Conservation (phyloP, 1,140 invertebrate genomes). For the Cydia strobilella region DNA sequence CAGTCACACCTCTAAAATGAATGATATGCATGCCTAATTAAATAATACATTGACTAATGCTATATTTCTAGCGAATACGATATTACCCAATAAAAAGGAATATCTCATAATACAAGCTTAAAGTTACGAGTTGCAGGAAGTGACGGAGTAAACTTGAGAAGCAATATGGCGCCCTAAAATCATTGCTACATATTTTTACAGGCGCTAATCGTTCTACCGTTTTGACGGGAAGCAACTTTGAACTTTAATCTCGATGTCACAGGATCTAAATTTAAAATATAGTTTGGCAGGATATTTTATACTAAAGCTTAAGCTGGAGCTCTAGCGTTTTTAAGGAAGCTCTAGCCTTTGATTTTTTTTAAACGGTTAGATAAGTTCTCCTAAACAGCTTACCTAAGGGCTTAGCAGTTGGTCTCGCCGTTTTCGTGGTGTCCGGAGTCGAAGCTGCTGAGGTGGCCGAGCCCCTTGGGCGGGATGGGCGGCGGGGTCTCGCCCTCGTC, state of each 20-base stretch:
- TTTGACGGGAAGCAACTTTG: slow-evolving; percentile 2
- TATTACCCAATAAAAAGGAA: slow-evolving; percentile 11
- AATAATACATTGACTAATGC: slow-evolving; percentile 24
- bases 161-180: slow-evolving; percentile 15
- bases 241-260: slow-evolving; percentile 27
- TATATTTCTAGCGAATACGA: slow-evolving; percentile 8
- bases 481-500: slow-evolving; percentile 68
- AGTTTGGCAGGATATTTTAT: slow-evolving; percentile 20
- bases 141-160: slow-evolving; percentile 24
- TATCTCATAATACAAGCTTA: slow-evolving; percentile 25
- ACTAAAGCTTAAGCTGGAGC: slow-evolving; percentile 19
- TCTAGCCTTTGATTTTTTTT: not conserved
- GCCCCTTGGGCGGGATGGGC: slow-evolving; percentile 70
- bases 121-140: not conserved
- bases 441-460: slow-evolving; percentile 71
- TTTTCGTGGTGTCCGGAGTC: slow-evolving; percentile 73
- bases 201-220: not conserved
- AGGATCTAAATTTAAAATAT: slow-evolving; percentile 3
- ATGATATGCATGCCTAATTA: slow-evolving; percentile 32
- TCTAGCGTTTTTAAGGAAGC: slow-evolving; percentile 13
- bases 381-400: not conserved
- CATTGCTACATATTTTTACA: slow-evolving; percentile 23
- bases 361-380: not conserved
- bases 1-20: slow-evolving; percentile 16
- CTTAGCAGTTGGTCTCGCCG: slow-evolving; percentile 69